Base-by-base conservation (phyloP, 1,140 invertebrate species). In the Anagrus nilaparvatae region DNA sequence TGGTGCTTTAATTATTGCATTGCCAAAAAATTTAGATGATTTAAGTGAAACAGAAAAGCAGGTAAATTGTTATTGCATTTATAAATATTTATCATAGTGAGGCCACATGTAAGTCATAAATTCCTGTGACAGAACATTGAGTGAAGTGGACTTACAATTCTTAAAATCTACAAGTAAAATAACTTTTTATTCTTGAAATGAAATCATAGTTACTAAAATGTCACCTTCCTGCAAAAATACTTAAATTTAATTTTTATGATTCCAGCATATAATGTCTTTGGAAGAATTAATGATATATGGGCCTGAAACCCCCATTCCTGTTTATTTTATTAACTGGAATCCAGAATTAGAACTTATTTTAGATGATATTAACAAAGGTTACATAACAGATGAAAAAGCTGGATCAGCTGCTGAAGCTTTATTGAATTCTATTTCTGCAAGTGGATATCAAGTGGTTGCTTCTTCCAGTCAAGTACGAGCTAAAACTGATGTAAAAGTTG, bases 371-470 rank as follows among this genome's bases (percentile, higher is more conserved):
- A 75, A 78, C 10, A 65, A 73, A 29, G 72, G 70, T 31, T 70
- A 64, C 31, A 65, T 58, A 52, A 70, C 60, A 37, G 65, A 72
- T 43, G 74, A 77, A 54, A 73, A 73, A 58, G 61, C 73, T 29
- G 59, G 60, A 10, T 78, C 81, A 24, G 86, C 86, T 17, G 61
- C 82, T 25, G 79, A 86, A 61, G 86, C 87, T 12, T 69, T 96
- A 55, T 65, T 93, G 36, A 81, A 82, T 55, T 81, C 86, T 17
- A 79, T 94, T 21, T 84, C 86, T n/a, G 88, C 88, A 5, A 94
- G 91, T 76, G 90, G 91, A 20, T 91, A 89, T 60, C 88, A 93
- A 68, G 75, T 92, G 46, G 81, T 87, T 30, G 75, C 89, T 12
- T 72, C 74, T 51, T 74, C 82, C 35, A 74, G 78, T 30, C 75